phyloP scores from a whole-genome alignment of 2,888 invertebrate genomes.

The Nasonovia ribisnigri region DNA sequence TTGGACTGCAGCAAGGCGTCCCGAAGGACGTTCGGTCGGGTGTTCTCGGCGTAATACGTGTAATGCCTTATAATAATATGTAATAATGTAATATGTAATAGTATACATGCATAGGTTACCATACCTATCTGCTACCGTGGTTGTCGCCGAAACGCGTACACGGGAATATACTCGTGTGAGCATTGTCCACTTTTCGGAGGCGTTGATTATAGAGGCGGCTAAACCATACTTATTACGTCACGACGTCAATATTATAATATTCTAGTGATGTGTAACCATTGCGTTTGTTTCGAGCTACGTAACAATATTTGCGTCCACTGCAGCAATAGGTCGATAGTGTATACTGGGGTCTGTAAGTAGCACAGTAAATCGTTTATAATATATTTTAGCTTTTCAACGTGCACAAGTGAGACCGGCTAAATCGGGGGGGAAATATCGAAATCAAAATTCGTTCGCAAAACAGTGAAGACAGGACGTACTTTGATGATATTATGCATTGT shows the following conservation, averaged over 20 bases:
- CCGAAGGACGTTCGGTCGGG: slow-evolving; percentile 10
- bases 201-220: neutral
- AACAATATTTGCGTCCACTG: neutral
- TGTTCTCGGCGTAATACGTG: neutral
- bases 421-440: neutral
- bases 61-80: neutral
- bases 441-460: neutral
- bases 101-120: neutral
- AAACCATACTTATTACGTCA: neutral
- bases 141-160: neutral
- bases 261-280: neutral
- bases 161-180: neutral
- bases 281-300: neutral
- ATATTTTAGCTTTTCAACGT: neutral
- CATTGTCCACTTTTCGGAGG: neutral
- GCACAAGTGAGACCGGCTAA: neutral
- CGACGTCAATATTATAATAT: neutral
- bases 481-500: neutral
- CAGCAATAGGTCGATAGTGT: neutral
- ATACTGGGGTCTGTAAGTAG: neutral
- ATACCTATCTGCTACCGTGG: neutral
- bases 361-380: neutral
- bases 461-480: neutral
- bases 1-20: neutral
- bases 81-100: neutral